These are phyloP conservation scores for Sebastes miniatus DNA, from an alignment of 2,797 vertebrate species.

Conservation along the genomic window DNA sequence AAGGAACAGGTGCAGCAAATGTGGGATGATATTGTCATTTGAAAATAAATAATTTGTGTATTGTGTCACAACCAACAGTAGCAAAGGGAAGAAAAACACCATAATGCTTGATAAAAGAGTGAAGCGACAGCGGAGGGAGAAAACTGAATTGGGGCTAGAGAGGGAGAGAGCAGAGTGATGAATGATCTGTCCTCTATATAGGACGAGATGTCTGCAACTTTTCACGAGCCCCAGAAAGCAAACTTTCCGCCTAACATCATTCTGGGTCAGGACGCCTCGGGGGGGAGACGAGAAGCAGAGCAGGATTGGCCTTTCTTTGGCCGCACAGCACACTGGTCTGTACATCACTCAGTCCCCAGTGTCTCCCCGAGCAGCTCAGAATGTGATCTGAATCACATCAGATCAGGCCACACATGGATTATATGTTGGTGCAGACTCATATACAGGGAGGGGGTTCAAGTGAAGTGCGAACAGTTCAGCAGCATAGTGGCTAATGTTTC, in stretches of 20 bases:
- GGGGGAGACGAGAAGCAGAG: constrained; percentile 71
- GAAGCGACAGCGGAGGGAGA: constrained; percentile 23
- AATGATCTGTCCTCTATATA: constrained; percentile 77
- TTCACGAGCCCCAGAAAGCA: constrained; percentile 79
- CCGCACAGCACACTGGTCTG: constrained; percentile 37
- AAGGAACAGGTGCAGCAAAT: constrained; percentile 16
- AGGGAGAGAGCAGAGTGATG: constrained; percentile 67
- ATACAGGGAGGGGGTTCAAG: not conserved
- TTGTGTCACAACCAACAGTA: constrained; percentile 6
- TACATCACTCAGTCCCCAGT: constrained; percentile 20
- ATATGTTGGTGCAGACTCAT: constrained; percentile 2
- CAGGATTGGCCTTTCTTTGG: constrained; percentile 72
- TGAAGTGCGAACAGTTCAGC: not conserved
- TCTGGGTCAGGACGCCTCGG: constrained; percentile 83
- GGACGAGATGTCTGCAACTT: constrained; percentile 84
- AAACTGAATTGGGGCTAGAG: constrained; percentile 55
- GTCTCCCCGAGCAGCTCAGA: constrained; percentile 19
- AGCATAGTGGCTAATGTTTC: not conserved
- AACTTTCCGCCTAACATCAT: constrained; percentile 75
- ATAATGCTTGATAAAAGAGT: not conserved
- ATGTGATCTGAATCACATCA: constrained; percentile 26
- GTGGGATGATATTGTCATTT: not conserved
- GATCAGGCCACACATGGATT: not conserved
- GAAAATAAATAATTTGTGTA: not conserved
- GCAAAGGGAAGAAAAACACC: not conserved